These are phyloP conservation scores for Aphelenchoides fujianensis DNA, from an alignment of 1,140 invertebrate genomes.

Conservation along the genomic window DNA sequence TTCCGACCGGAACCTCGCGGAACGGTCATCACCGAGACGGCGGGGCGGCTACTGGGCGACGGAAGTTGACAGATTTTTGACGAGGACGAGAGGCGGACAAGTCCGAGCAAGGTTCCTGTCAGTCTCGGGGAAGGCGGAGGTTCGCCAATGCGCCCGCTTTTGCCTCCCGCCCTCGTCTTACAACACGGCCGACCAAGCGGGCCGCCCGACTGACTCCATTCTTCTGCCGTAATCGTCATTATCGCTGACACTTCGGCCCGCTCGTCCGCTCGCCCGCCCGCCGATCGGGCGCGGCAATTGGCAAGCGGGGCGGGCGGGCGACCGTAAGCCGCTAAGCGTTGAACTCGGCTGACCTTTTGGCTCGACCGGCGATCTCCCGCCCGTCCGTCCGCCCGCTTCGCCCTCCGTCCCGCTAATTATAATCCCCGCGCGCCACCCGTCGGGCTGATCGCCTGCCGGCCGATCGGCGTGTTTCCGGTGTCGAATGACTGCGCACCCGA, in stretches of 20 bases:
- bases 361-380: background rate
- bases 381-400: too few species aligned
- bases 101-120: constrained; percentile 2
- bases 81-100: background rate
- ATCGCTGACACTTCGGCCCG: background rate
- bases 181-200: background rate
- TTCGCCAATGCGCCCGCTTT: background rate
- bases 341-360: background rate
- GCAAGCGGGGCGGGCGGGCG: too few species aligned
- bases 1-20: background rate
- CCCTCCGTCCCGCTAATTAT: constrained; percentile 1
- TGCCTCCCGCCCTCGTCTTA: background rate
- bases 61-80: constrained; percentile 3
- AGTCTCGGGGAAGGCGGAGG: too few species aligned
- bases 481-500: background rate
- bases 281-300: background rate
- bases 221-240: constrained; percentile 3
- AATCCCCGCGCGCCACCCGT: background rate
- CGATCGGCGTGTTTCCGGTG: background rate
- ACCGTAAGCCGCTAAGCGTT: background rate
- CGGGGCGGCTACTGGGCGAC: background rate
- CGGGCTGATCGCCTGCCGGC: background rate
- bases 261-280: too few species aligned
- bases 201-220: too few species aligned
- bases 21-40: background rate